Evolutionary conservation across 2,113 vertebrate species (phyloP).

Genomic region (Xyrauchen texanus): DNA sequence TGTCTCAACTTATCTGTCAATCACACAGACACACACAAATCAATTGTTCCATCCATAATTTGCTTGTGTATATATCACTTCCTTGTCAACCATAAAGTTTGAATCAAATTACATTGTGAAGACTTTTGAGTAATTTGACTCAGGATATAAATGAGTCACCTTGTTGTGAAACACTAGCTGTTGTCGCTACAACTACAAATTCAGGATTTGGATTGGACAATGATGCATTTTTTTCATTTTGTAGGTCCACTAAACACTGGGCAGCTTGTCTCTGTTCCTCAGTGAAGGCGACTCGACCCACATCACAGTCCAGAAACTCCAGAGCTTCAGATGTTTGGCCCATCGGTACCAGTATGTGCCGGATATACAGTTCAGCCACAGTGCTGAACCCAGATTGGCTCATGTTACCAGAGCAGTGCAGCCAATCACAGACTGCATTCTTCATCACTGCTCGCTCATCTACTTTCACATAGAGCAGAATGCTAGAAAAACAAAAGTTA

Average conservation of each 20-base stretch:
- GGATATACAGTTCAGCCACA: slow-evolving; percentile 82
- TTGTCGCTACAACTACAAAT: slow-evolving; percentile 8
- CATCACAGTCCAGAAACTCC: slow-evolving; percentile 69
- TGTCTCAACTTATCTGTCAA: slow-evolving; percentile 69
- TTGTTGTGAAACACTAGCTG: slow-evolving; percentile 34
- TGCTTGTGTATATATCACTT: neutral
- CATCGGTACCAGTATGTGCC: slow-evolving; percentile 81
- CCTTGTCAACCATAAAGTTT: neutral
- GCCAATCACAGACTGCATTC: slow-evolving; percentile 78
- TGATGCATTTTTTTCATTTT: slow-evolving; percentile 35
- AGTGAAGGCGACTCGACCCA: slow-evolving; percentile 63
- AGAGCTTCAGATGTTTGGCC: slow-evolving; percentile 75
- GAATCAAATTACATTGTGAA: neutral
- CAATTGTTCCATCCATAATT: neutral
- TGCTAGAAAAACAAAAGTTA: slow-evolving; percentile 62
- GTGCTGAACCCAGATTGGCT: slow-evolving; percentile 64
- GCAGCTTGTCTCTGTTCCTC: slow-evolving; percentile 68
- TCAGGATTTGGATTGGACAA: neutral
- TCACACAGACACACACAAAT: slow-evolving; percentile 24
- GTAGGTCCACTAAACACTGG: slow-evolving; percentile 67
- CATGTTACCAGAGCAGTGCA: slow-evolving; percentile 71
- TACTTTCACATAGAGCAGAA: slow-evolving; percentile 88
- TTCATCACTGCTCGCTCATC: slow-evolving; percentile 78
- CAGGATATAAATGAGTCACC: slow-evolving; percentile 52
- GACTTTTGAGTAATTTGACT: neutral